Percentiles rank a stretch among this genome's conserved stretches.
These are phyloP conservation scores for Leptinotarsa defecta DNA, from an alignment of 1,140 invertebrate species.

Conservation along the genomic window DNA sequence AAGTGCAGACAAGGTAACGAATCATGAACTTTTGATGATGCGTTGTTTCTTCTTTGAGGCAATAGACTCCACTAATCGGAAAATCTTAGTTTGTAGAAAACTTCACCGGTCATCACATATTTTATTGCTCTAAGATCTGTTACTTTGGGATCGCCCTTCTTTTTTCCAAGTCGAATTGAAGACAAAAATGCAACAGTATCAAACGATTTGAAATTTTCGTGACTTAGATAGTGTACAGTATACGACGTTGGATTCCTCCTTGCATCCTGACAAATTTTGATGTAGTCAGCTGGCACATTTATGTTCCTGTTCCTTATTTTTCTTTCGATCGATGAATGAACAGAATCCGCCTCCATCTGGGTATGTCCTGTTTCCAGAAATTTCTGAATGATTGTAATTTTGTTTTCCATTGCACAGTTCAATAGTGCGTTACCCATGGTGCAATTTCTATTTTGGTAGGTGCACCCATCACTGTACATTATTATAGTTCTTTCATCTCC, in stretches of 20 bases:
- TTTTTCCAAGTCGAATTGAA: constrained; percentile 29
- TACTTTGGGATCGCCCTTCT: constrained; percentile 25
- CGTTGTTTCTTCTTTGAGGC: constrained; percentile 14
- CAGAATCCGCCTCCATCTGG: constrained; percentile 33
- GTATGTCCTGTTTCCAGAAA: constrained; percentile 32
- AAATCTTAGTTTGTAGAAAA: constrained; percentile 30
- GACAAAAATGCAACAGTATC: constrained; percentile 14
- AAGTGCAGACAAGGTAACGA: not conserved
- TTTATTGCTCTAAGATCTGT: constrained; percentile 31
- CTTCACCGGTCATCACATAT: constrained; percentile 27
- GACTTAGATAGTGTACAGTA: constrained; percentile 13
- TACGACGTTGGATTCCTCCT: constrained; percentile 20
- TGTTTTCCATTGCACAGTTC: not conserved
- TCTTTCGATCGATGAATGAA: constrained; percentile 30
- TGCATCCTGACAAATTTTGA: constrained; percentile 4
- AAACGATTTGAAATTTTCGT: constrained; percentile 21
- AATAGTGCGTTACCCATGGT: constrained; percentile 17
- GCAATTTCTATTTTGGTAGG: constrained; percentile 29
- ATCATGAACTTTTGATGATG: not conserved
- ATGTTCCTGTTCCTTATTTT: constrained; percentile 13
- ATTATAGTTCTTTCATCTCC: constrained; percentile 17
- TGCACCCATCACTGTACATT: constrained; percentile 29
- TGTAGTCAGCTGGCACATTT: constrained; percentile 21
- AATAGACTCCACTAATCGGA: constrained; percentile 21
- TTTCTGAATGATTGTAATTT: constrained; percentile 30